These are phyloP conservation scores for Mycetomoellerius zeteki DNA, from an alignment of 1,140 invertebrate genomes.

Conservation along the genomic window DNA sequence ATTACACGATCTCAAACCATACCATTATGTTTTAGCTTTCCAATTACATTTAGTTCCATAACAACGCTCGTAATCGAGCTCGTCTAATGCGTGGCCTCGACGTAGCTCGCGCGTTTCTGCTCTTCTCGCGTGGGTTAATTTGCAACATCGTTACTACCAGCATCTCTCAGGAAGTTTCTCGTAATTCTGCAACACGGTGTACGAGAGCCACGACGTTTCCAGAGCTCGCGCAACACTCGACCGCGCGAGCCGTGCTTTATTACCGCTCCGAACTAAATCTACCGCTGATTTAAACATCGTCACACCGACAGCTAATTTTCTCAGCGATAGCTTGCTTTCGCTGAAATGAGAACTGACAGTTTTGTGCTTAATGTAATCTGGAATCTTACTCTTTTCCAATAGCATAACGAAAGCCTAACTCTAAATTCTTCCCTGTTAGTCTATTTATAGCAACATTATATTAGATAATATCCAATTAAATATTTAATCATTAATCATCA, in stretches of 20 bases:
- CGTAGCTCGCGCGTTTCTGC: slow-evolving; percentile 24
- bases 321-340: slow-evolving; percentile 22
- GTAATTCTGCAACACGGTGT: slow-evolving; percentile 51
- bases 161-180: slow-evolving; percentile 58
- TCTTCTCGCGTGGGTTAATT: slow-evolving; percentile 54
- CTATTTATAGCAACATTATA: background rate
- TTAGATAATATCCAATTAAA: background rate
- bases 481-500: background rate
- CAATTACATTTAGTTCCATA: slow-evolving; percentile 61
- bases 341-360: slow-evolving; percentile 13
- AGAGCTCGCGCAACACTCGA: slow-evolving; percentile 48
- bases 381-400: background rate
- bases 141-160: slow-evolving; percentile 57
- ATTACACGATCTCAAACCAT: background rate
- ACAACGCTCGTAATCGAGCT: slow-evolving; percentile 55
- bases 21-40: slow-evolving; percentile 3
- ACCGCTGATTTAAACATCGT: slow-evolving; percentile 48
- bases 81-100: slow-evolving; percentile 32
- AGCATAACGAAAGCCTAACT: background rate
- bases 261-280: slow-evolving; percentile 43
- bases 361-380: slow-evolving; percentile 5
- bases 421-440: background rate
- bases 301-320: slow-evolving; percentile 40
- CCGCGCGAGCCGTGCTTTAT: slow-evolving; percentile 54
- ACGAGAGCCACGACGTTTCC: slow-evolving; percentile 31